Percentiles rank a stretch among this genome's conserved stretches.
phyloP scores from a whole-genome alignment of 2,888 invertebrate species.

The Cantharis nigra region DNA sequence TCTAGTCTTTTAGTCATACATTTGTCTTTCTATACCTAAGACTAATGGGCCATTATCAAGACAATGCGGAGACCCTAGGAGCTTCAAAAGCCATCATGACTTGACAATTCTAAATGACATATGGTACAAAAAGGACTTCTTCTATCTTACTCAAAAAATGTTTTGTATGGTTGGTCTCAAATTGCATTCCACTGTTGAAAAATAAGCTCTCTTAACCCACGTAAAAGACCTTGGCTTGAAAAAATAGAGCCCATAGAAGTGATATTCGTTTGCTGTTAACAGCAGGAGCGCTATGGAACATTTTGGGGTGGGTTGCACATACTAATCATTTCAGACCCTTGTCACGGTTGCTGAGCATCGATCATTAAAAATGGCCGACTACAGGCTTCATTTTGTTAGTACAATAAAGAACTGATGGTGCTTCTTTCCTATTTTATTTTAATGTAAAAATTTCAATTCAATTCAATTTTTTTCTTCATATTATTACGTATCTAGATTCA shows the following conservation, averaged over 20 bases:
- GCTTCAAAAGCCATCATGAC: constrained; percentile 34
- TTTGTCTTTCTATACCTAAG: neutral
- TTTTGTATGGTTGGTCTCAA: constrained; percentile 28
- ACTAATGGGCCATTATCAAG: constrained; percentile 14
- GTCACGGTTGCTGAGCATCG: constrained; percentile 47
- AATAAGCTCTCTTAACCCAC: constrained; percentile 32
- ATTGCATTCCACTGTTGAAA: constrained; percentile 38
- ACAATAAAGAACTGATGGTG: constrained; percentile 27
- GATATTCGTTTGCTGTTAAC: constrained; percentile 34
- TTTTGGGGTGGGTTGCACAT: constrained; percentile 43
- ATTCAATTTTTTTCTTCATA: neutral
- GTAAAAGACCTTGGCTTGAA: constrained; percentile 26
- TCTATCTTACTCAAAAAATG: constrained; percentile 22
- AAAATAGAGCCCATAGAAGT: constrained; percentile 32
- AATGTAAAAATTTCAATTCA: constrained; percentile 9
- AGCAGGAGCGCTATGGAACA: constrained; percentile 33
- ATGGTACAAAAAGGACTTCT: constrained; percentile 30
- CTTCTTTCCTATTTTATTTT: constrained; percentile 18
- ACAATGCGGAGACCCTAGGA: constrained; percentile 17
- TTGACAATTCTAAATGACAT: constrained; percentile 37
- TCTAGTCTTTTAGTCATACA: neutral
- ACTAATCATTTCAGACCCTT: constrained; percentile 50
- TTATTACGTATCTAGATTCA: neutral
- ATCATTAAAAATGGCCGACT: constrained; percentile 47
- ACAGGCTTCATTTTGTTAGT: constrained; percentile 33